Evolutionary conservation across 2,888 invertebrate species (phyloP).

Genomic region (Melipona bicolor): DNA sequence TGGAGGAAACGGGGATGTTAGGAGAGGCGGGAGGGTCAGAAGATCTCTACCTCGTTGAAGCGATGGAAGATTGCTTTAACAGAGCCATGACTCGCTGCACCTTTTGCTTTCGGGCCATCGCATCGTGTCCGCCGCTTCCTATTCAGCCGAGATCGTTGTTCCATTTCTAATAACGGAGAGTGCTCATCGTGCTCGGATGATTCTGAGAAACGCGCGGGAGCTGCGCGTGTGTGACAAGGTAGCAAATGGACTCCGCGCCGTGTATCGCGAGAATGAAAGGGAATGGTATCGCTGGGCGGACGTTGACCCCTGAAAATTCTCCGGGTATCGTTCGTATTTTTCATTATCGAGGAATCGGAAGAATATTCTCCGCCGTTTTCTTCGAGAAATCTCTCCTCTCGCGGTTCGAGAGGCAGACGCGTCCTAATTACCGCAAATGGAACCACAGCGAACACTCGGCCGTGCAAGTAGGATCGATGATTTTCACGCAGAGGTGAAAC

Average conservation of each 20-base stretch:
- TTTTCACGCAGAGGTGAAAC: neutral
- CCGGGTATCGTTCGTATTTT: neutral
- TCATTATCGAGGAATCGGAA: neutral
- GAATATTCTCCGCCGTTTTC: neutral
- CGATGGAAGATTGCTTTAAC: conserved; percentile 31
- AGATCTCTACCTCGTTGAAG: conserved; percentile 3
- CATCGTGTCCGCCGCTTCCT: conserved; percentile 61
- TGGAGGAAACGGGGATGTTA: too few species aligned
- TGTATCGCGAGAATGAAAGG: neutral
- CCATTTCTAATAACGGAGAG: conserved; percentile 74
- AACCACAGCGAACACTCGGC: neutral
- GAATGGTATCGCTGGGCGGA: neutral
- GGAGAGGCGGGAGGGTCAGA: neutral
- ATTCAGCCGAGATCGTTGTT: conserved; percentile 68
- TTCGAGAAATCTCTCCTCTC: neutral
- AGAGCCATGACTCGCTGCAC: conserved; percentile 43
- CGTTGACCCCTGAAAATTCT: neutral
- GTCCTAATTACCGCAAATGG: neutral
- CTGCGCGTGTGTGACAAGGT: conserved; percentile 14
- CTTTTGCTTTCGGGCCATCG: conserved; percentile 62
- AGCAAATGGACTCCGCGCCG: conserved; percentile 31
- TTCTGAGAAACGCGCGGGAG: conserved; percentile 32
- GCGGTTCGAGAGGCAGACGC: neutral
- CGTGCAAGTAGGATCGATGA: neutral
- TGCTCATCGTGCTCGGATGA: conserved; percentile 65